Conservation (phyloP, 2,888 invertebrate species). For the Mactromeris polynyma region DNA sequence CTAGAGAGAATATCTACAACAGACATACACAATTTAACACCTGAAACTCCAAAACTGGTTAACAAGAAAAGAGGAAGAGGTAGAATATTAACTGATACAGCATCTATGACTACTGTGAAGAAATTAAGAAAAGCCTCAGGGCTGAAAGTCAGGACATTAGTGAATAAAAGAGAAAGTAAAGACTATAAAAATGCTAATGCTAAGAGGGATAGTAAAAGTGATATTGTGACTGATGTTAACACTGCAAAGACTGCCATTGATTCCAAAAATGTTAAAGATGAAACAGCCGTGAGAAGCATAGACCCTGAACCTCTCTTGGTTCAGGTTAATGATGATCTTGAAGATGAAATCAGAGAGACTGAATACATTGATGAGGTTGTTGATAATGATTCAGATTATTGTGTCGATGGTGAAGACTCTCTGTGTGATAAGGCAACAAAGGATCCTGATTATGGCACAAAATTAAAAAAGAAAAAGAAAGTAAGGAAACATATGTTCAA, state of each 20-base stretch:
- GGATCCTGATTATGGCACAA: constrained; percentile 21
- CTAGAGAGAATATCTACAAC: background rate
- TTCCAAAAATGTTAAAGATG: background rate
- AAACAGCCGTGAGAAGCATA: background rate
- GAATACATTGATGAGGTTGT: background rate
- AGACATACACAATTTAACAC: background rate
- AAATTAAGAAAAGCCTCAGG: background rate
- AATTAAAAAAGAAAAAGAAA: background rate
- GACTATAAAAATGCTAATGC: background rate
- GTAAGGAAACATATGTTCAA: background rate
- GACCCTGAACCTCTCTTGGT: background rate
- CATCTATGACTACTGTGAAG: background rate
- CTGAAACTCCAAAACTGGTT: background rate
- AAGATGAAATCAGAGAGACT: background rate
- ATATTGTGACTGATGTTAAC: background rate
- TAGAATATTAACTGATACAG: background rate
- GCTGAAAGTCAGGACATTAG: background rate
- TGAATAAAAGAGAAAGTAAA: background rate
- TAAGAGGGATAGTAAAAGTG: background rate
- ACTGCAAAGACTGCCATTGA: background rate
- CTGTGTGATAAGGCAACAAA: background rate
- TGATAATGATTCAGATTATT: background rate
- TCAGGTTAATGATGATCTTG: background rate
- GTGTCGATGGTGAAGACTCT: background rate
- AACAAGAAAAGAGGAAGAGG: too few species aligned